Conservation (phyloP, 2,797 vertebrate genomes). For the Austrolebias charrua region DNA sequence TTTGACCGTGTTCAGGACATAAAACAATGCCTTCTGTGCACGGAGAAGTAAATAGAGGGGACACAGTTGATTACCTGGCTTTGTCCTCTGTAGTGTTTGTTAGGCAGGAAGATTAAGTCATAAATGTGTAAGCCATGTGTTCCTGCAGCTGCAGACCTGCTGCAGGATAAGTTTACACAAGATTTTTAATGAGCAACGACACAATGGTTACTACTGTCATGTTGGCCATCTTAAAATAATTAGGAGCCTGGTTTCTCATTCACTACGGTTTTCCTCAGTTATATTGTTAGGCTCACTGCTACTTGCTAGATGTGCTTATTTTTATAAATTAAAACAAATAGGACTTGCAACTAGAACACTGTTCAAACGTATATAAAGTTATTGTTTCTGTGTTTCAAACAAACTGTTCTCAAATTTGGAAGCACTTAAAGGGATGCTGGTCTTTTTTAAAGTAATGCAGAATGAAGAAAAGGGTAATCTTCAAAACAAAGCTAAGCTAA, state of each 20-base stretch:
- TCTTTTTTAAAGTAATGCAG: too few relatives aligned
- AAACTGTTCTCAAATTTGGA: too few relatives aligned
- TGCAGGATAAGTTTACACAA: slow-evolving; percentile 15
- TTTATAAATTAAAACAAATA: too few relatives aligned
- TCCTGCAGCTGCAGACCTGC: slow-evolving; percentile 46
- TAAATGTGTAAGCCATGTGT: slow-evolving; percentile 62
- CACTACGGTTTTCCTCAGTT: background rate
- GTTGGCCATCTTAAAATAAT: background rate
- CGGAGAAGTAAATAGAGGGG: slow-evolving; percentile 52
- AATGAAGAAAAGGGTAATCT: too few relatives aligned
- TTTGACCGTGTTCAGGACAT: slow-evolving; percentile 52
- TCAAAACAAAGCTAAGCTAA: too few relatives aligned
- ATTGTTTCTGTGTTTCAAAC: too few relatives aligned
- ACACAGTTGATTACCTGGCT: slow-evolving; percentile 46
- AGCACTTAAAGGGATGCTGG: too few relatives aligned
- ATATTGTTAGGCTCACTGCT: slow-evolving; percentile 18
- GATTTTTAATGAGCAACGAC: slow-evolving; percentile 13
- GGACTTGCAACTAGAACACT: too few relatives aligned
- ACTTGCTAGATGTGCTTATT: slow-evolving; percentile 5
- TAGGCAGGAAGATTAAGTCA: slow-evolving; percentile 59
- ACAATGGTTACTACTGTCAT: background rate
- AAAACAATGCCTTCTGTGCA: slow-evolving; percentile 63
- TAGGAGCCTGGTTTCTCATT: background rate
- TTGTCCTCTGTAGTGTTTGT: slow-evolving; percentile 62
- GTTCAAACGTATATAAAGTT: too few relatives aligned